phyloP scores from a whole-genome alignment of 2,113 vertebrate species.

The Lichenostomus cassidix region DNA sequence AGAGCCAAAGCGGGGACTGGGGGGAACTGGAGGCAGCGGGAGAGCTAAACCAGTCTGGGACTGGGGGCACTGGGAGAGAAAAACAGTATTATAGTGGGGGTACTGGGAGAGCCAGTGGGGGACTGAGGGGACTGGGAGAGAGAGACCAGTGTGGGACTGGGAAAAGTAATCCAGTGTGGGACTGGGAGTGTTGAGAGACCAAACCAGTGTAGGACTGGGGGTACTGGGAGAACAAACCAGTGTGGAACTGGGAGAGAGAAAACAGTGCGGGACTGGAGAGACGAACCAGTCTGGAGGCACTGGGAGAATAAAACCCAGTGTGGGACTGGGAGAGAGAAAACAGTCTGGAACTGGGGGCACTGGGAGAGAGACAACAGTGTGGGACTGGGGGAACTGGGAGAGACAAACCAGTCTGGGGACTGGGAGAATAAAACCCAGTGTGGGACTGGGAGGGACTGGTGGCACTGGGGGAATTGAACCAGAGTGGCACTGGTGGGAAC shows the following conservation, averaged over 20 bases:
- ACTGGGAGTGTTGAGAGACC: neutral
- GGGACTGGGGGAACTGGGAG: no score
- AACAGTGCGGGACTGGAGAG: neutral
- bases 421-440: neutral
- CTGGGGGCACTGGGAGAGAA: no score
- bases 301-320: neutral
- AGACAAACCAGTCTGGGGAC: no score
- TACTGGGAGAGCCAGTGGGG: accelerated
- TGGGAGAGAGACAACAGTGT: no score
- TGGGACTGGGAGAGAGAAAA: neutral
- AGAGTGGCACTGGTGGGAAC: no score
- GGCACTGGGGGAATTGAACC: no score
- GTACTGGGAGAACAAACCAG: neutral
- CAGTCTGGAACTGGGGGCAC: no score
- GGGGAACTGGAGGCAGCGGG: neutral
- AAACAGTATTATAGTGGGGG: neutral
- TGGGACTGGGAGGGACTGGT: no score
- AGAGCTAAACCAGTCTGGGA: no score
- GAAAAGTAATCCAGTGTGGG: neutral
- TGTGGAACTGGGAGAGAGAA: no score
- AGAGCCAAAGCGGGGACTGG: no score
- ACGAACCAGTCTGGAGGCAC: neutral
- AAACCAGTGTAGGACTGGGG: neutral
- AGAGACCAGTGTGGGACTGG: neutral
- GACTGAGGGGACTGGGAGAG: neutral